A percentile compares a stretch with the other conserved stretches of the same genome.
These are phyloP conservation scores for Pontoporia blainvillei DNA, from an alignment of 2,113 vertebrate species.

Conservation along the genomic window DNA sequence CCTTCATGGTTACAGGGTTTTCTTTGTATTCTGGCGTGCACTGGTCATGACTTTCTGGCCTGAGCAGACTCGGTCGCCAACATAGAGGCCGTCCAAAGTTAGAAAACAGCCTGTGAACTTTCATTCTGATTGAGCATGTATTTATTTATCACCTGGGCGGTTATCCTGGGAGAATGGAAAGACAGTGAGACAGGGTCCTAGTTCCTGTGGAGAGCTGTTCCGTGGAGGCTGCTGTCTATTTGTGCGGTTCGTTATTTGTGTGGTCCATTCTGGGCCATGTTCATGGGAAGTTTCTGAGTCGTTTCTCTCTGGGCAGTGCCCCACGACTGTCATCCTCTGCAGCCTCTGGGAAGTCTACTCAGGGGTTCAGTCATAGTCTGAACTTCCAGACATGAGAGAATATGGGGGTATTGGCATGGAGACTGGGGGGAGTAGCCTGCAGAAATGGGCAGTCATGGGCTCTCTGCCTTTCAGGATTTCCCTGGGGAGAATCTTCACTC, in stretches of 20 bases:
- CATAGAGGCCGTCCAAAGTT: background rate
- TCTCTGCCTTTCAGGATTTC: conserved; percentile 67
- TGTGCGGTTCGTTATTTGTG: background rate
- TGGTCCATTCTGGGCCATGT: background rate
- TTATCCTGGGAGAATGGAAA: background rate
- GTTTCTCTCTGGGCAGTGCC: background rate
- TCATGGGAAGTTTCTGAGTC: background rate
- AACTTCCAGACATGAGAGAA: background rate
- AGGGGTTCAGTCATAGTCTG: background rate
- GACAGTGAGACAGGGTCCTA: background rate
- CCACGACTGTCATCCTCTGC: background rate
- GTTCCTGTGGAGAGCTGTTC: background rate
- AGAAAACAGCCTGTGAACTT: background rate
- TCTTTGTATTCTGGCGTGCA: background rate
- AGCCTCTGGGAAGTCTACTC: background rate
- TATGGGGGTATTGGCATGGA: background rate
- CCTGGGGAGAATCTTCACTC: conserved; percentile 32
- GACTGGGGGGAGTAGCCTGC: background rate
- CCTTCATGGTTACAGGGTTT: background rate
- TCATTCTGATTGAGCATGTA: background rate
- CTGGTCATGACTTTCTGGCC: background rate
- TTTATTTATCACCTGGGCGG: background rate
- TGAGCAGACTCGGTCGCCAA: background rate
- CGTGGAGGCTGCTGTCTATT: background rate
- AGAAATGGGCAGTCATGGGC: background rate